Evolutionary conservation across 2,113 vertebrate genomes (phyloP).

Genomic region (Takifugu bimaculatus): DNA sequence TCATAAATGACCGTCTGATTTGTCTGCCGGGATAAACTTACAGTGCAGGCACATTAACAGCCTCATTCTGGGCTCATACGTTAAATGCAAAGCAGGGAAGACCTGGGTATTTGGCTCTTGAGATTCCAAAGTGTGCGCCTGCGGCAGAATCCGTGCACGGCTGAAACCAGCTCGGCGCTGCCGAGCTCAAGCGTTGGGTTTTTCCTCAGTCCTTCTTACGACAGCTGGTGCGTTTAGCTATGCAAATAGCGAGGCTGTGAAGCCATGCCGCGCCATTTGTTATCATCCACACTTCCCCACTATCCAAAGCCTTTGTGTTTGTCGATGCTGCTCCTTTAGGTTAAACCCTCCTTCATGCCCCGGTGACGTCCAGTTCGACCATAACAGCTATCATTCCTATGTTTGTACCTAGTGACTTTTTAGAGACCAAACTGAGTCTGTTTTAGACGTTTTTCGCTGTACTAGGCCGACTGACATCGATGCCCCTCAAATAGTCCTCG

Average conservation of each 20-base stretch:
- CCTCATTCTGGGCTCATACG: slow-evolving; percentile 24
- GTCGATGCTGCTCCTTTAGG: too few species aligned
- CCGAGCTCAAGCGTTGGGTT: not conserved
- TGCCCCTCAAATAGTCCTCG: too few species aligned
- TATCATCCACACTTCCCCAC: too few species aligned
- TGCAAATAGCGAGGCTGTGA: slow-evolving; percentile 7
- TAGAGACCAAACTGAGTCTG: too few species aligned
- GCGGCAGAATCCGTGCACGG: slow-evolving; percentile 1
- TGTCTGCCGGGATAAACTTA: slow-evolving; percentile 55
- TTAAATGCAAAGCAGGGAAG: slow-evolving; percentile 56
- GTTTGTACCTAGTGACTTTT: too few species aligned
- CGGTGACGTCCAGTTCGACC: too few species aligned
- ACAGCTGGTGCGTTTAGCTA: slow-evolving; percentile 9
- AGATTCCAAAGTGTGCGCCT: slow-evolving; percentile 7
- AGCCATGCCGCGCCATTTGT: too few species aligned
- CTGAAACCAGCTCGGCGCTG: slow-evolving; percentile 4
- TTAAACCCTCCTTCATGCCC: too few species aligned
- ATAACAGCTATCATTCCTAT: too few species aligned
- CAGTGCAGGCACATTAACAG: slow-evolving; percentile 29
- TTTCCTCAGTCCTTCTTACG: not conserved
- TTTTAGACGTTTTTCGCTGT: too few species aligned
- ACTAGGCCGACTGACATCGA: too few species aligned
- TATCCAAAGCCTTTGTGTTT: too few species aligned
- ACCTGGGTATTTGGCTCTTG: slow-evolving; percentile 30
- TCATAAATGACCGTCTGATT: slow-evolving; percentile 57